These are phyloP conservation scores for Isotomurus palustris DNA, from an alignment of 2,888 invertebrate species.

Conservation along the genomic window DNA sequence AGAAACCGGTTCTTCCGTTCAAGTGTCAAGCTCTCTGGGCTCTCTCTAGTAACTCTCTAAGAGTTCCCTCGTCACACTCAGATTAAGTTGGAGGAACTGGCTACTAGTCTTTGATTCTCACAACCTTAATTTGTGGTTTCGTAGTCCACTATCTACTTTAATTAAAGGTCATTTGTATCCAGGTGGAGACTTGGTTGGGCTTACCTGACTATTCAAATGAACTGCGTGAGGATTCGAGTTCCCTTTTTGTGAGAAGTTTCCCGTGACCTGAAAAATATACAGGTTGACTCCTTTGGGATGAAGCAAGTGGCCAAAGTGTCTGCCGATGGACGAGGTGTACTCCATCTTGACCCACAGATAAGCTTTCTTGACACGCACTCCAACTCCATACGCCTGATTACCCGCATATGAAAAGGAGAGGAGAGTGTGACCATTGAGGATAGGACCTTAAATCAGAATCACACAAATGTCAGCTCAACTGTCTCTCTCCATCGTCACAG, in stretches of 20 bases:
- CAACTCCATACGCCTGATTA: conserved; percentile 52
- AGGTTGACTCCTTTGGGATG: conserved; percentile 59
- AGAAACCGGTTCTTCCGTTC: background rate
- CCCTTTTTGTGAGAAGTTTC: conserved; percentile 27
- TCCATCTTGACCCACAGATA: conserved; percentile 71
- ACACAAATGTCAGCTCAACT: no score
- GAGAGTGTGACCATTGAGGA: conserved; percentile 76
- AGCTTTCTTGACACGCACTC: conserved; percentile 70
- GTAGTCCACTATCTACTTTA: background rate
- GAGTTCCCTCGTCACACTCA: no score
- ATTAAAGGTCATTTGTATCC: background rate
- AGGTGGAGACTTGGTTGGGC: no score
- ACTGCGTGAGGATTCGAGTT: conserved; percentile 18
- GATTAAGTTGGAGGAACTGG: no score
- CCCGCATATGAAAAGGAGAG: conserved; percentile 74
- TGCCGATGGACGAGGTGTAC: conserved; percentile 48
- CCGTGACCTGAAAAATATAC: conserved; percentile 64
- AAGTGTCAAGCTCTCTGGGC: background rate
- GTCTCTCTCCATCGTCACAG: no score
- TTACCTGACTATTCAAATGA: conserved; percentile 36
- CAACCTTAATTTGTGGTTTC: background rate
- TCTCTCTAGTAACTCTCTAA: background rate
- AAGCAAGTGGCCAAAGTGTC: conserved; percentile 48
- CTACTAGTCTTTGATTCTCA: background rate
- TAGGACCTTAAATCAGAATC: conserved; percentile 71